These are phyloP conservation scores for Cherax quadricarinatus DNA, from an alignment of 1,140 invertebrate genomes.

Conservation along the genomic window DNA sequence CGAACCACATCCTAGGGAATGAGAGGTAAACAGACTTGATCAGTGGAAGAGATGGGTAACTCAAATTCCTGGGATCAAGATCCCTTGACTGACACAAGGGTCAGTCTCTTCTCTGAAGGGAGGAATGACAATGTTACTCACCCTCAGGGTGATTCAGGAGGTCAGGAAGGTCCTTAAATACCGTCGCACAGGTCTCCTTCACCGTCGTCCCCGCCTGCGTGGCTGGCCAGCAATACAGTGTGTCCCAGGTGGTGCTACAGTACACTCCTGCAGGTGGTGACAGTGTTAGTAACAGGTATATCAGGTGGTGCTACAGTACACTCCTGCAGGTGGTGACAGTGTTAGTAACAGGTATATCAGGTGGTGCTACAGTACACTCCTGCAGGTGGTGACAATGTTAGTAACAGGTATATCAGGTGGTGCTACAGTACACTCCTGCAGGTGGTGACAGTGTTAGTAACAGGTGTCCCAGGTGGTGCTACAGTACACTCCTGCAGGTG, in stretches of 20 bases:
- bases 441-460: not conserved
- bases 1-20: too few species aligned
- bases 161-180: slow-evolving; percentile 33
- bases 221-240: slow-evolving; percentile 46
- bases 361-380: slow-evolving; percentile 29
- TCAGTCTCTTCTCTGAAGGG: too few species aligned
- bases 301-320: slow-evolving; percentile 12
- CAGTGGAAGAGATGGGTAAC: too few species aligned
- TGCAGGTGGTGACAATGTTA: not conserved
- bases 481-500: slow-evolving; percentile 36
- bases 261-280: slow-evolving; percentile 21
- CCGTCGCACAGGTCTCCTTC: slow-evolving; percentile 8
- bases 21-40: too few species aligned
- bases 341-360: not conserved
- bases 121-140: not conserved
- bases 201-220: slow-evolving; percentile 19
- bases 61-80: too few species aligned
- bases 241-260: slow-evolving; percentile 47
- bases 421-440: slow-evolving; percentile 39
- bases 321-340: slow-evolving; percentile 4
- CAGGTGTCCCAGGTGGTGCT: slow-evolving; percentile 41
- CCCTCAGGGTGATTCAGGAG: slow-evolving; percentile 42
- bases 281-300: not conserved
- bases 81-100: too few species aligned
- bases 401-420: not conserved